A percentile compares a stretch with the other conserved stretches of the same genome.
Conservation (phyloP, 2,113 vertebrate genomes). For the Cacatua alba region DNA sequence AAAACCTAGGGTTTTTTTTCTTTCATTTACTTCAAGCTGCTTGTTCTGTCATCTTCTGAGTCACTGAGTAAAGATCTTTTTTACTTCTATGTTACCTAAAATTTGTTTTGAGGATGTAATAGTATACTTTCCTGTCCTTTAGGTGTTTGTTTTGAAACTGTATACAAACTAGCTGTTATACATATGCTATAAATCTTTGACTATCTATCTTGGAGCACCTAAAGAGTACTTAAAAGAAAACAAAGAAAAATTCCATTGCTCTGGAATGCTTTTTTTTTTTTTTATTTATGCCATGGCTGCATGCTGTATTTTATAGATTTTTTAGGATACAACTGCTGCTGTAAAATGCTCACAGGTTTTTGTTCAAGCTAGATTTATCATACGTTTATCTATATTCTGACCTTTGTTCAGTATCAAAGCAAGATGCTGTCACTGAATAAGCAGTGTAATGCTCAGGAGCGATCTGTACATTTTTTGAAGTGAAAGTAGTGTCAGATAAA, state of each 20-base stretch:
- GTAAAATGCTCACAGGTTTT: not conserved
- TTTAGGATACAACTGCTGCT: not conserved
- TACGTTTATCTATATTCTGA: not conserved
- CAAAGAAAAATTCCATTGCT: not conserved
- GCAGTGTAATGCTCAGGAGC: not conserved
- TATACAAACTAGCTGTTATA: conserved; percentile 22
- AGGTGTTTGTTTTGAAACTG: not conserved
- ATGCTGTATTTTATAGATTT: not conserved
- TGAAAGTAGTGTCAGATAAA: not conserved
- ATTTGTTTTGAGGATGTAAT: not conserved
- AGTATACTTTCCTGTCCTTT: not conserved
- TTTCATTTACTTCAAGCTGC: not conserved
- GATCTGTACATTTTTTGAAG: not conserved
- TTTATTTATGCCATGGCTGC: not conserved
- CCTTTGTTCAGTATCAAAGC: not conserved
- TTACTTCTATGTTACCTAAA: not conserved
- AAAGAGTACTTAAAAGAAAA: not conserved
- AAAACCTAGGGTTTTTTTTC: not conserved
- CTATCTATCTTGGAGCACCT: not conserved
- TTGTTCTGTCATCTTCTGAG: not conserved
- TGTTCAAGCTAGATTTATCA: not conserved
- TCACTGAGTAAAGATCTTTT: not conserved
- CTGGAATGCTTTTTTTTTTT: not conserved
- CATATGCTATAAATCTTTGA: not conserved
- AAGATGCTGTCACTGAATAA: not conserved